These are phyloP conservation scores for Apeltes quadracus DNA, from an alignment of 2,113 vertebrate species.

Conservation along the genomic window DNA sequence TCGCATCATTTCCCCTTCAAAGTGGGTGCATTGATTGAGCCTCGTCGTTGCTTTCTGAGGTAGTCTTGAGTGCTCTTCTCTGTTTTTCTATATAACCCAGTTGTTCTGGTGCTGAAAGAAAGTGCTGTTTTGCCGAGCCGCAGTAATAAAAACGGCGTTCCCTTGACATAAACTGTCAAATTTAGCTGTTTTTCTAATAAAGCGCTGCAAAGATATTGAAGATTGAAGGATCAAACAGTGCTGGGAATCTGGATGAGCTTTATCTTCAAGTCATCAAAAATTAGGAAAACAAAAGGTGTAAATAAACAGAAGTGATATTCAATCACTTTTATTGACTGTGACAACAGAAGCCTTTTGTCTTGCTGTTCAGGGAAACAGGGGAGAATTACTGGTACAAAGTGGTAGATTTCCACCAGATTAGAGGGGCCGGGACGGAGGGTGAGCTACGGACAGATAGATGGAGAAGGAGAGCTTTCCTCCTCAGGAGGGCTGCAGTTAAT, in stretches of 20 bases:
- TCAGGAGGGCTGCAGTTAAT: constrained; percentile 65
- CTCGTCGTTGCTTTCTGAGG: constrained; percentile 50
- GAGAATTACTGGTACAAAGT: constrained; percentile 35
- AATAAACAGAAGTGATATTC: background rate
- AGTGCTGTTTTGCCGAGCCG: background rate
- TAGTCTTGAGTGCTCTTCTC: constrained; percentile 21
- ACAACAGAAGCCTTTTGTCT: background rate
- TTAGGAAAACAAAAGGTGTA: background rate
- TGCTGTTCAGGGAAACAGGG: constrained; percentile 5
- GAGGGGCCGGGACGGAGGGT: constrained; percentile 14
- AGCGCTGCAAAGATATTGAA: background rate
- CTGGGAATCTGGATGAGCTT: background rate
- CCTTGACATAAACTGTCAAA: background rate
- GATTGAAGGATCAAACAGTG: background rate
- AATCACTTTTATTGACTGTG: constrained; percentile 33
- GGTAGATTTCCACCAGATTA: constrained; percentile 48
- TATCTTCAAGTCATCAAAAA: background rate
- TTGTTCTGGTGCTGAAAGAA: constrained; percentile 19
- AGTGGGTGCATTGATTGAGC: constrained; percentile 56
- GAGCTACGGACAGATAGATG: constrained; percentile 59
- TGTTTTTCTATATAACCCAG: constrained; percentile 15
- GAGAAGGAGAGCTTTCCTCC: constrained; percentile 42
- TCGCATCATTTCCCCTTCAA: constrained; percentile 47
- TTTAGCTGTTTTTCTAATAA: background rate
- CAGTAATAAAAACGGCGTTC: background rate